phyloP scores from a whole-genome alignment of 2,113 vertebrate genomes.

The Neotragus moschatus region DNA sequence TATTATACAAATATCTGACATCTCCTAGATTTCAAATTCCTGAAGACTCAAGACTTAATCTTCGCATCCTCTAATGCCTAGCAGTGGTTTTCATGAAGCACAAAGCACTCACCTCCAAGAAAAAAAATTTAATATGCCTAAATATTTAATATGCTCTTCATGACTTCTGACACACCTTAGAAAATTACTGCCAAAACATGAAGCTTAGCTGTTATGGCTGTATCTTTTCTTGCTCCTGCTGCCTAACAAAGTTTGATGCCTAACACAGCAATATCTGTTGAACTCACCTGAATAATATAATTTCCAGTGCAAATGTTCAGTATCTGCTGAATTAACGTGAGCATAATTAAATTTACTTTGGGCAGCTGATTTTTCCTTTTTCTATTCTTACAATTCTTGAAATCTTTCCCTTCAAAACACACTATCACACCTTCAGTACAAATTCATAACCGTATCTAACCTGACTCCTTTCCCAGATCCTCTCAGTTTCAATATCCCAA shows the following conservation, averaged over 20 bases:
- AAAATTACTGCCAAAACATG: constrained; percentile 43
- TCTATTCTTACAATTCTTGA: constrained; percentile 29
- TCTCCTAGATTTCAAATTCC: constrained; percentile 18
- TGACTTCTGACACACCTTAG: constrained; percentile 5
- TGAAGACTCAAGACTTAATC: constrained; percentile 8
- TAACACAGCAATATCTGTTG: not conserved
- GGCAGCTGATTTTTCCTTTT: constrained; percentile 29
- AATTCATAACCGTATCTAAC: not conserved
- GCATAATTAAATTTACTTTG: not conserved
- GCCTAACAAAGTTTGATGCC: not conserved
- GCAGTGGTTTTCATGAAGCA: not conserved
- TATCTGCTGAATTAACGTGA: not conserved
- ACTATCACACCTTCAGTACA: not conserved
- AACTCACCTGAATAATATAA: constrained; percentile 16
- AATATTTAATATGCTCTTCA: not conserved
- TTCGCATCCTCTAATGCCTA: not conserved
- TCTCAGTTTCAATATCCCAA: constrained; percentile 31
- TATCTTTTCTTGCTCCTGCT: constrained; percentile 34
- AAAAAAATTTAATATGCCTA: not conserved
- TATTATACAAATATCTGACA: constrained; percentile 3
- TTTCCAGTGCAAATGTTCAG: not conserved
- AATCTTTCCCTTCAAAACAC: constrained; percentile 37
- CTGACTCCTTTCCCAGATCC: not conserved
- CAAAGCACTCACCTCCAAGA: not conserved
- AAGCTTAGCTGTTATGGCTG: not conserved